phyloP scores from a whole-genome alignment of 2,113 vertebrate genomes.

The Petroica traversi region DNA sequence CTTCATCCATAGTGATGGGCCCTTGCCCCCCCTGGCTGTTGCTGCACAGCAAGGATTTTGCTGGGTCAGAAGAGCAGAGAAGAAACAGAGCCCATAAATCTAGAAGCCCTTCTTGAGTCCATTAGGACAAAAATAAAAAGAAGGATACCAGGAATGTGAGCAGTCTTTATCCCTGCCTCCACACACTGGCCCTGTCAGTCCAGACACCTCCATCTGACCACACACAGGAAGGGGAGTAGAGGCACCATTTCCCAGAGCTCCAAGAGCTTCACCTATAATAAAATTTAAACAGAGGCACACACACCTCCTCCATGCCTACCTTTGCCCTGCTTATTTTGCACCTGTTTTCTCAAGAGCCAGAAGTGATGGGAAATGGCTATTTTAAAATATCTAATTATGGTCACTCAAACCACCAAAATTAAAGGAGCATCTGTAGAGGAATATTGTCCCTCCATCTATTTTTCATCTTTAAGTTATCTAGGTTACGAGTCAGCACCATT shows the following conservation, averaged over 20 bases:
- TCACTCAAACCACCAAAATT: background rate
- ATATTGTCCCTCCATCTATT: background rate
- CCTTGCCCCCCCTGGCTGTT: background rate
- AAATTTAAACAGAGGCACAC: background rate
- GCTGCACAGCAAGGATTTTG: background rate
- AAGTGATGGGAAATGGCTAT: background rate
- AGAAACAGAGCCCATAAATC: background rate
- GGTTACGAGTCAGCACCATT: background rate
- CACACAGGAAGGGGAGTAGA: background rate
- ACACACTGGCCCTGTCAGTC: background rate
- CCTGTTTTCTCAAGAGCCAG: background rate
- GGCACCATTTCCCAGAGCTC: background rate
- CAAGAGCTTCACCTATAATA: background rate
- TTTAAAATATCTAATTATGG: background rate
- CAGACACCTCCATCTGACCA: background rate
- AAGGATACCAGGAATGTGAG: background rate
- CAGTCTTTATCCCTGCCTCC: background rate
- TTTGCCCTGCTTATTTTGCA: background rate
- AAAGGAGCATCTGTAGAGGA: background rate
- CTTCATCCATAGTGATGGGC: background rate
- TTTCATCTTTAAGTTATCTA: background rate
- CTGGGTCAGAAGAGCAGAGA: background rate
- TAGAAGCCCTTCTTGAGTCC: background rate
- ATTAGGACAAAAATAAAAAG: background rate
- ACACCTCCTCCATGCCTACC: rapidly evolving